Evolutionary conservation across 2,888 invertebrate genomes (phyloP).

Genomic region (Tanytarsus gracilentus): DNA sequence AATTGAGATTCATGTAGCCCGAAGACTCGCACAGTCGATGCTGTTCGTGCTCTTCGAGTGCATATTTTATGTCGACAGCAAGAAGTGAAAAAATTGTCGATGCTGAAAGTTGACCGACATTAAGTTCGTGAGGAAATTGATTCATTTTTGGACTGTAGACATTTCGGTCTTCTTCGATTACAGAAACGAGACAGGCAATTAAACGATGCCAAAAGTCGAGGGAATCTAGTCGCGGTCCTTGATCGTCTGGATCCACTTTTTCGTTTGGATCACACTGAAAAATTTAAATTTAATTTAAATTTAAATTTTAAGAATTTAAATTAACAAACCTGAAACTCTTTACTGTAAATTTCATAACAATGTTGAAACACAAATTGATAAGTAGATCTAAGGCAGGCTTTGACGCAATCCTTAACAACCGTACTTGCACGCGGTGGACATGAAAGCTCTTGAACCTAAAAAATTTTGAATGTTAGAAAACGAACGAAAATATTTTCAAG

Average conservation of each 20-base stretch:
- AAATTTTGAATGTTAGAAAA: slow-evolving; percentile 23
- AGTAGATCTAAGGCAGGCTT: slow-evolving; percentile 95
- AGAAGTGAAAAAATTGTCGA: slow-evolving; percentile 97
- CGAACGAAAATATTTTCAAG: neutral
- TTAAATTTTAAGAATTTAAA: slow-evolving; percentile 16
- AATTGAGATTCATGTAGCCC: slow-evolving; percentile 99
- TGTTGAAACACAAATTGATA: slow-evolving; percentile 99
- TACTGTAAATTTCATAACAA: slow-evolving; percentile 92
- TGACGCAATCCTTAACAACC: slow-evolving; percentile 98
- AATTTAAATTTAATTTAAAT: neutral
- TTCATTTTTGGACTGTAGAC: slow-evolving; percentile 96
- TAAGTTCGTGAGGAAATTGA: slow-evolving; percentile 97
- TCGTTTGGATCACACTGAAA: slow-evolving; percentile 80
- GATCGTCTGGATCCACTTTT: slow-evolving; percentile 80
- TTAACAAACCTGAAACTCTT: slow-evolving; percentile 68
- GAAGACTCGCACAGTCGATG: slow-evolving; percentile 93
- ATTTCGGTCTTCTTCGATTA: slow-evolving; percentile 97
- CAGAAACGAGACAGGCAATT: slow-evolving; percentile 92
- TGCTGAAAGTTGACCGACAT: slow-evolving; percentile 96
- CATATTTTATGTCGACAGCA: slow-evolving; percentile 95
- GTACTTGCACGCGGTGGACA: slow-evolving; percentile 97
- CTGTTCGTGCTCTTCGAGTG: slow-evolving; percentile 95
- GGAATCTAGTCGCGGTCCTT: slow-evolving; percentile 75
- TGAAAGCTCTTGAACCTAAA: slow-evolving; percentile 89
- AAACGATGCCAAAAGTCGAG: slow-evolving; percentile 98